Evolutionary conservation across 2,113 vertebrate genomes (phyloP), one percentile per base, ranked within the genome.

Genomic region (Neofelis nebulosa): DNA sequence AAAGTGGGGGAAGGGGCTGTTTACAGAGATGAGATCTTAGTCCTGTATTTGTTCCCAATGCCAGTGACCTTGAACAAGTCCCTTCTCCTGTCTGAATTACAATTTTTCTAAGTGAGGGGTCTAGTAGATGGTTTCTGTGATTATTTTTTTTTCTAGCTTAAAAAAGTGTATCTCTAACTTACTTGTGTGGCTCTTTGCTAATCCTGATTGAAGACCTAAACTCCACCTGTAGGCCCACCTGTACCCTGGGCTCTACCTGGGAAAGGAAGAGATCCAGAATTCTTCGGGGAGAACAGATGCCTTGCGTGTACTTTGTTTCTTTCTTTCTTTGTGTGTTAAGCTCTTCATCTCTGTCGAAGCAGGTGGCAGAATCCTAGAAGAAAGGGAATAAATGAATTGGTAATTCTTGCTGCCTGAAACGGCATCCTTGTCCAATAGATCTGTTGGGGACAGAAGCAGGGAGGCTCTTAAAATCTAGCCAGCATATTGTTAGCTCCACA

Each of bases 321-420:
- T 23, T 88, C 8, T 71, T 23, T 88, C 11, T 71, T 21, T 41
- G 65, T 78, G 21, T 95, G n/a, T 50, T 80, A 31, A 50, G 76
- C 69, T 88, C 90, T 88, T 45, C 41, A 16, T 76, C n/a, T 83
- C 79, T 71, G 57, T 25, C 66, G 36, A 92, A 93, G 25, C 55
- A 80, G 38, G 41, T 84, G 63, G 33, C 36, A 50, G 87, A 78
- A 81, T 78, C 80, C 57, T 71, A 65, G 68, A 48, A 78, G 55
- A 68, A 83, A 74, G 57, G 27, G 7, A 85, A 31, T 27, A 45
- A 79, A 45, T 65, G 29, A 94, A 38, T 57, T 55, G 31, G 66
- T 94, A 68, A 63, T 89, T 90, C 33, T 79, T 94, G 87, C 74
- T 66, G 11, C 71, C 63, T 80, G 13, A 91, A 68, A 57, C 4